Conservation (phyloP, 2,888 invertebrate species). For the Hybos culiciformis region DNA sequence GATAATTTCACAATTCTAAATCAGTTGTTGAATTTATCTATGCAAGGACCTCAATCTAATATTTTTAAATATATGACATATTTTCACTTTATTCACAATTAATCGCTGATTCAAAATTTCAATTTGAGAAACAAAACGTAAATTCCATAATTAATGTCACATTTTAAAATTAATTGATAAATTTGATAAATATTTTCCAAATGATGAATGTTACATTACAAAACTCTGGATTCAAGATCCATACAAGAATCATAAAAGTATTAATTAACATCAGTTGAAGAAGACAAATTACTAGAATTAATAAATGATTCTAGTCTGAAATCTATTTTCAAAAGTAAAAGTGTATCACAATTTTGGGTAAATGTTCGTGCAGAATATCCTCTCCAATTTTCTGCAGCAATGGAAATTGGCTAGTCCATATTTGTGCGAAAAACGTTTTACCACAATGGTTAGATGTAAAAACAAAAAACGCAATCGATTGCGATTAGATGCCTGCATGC, state of each 20-base stretch:
- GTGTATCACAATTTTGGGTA: no score
- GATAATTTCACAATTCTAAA: constrained; percentile 3
- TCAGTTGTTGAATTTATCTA: constrained; percentile 2
- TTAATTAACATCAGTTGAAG: no score
- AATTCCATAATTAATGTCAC: constrained; percentile 5
- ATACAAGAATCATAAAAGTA: no score
- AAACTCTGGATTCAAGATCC: no score
- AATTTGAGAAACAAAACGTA: constrained; percentile 1
- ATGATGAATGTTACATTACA: no score
- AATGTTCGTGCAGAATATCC: no score
- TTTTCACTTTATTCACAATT: constrained; percentile 2
- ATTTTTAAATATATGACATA: constrained; percentile 3
- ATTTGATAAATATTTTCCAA: not conserved
- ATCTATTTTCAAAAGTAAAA: no score
- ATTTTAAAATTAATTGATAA: constrained; percentile 4
- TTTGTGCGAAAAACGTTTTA: no score
- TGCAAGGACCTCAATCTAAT: constrained; percentile 1
- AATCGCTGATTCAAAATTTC: constrained; percentile 1
- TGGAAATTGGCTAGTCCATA: no score
- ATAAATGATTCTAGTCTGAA: no score
- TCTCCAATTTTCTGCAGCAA: not conserved
- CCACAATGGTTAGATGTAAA: not conserved
- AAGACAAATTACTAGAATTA: no score
- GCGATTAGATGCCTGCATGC: not conserved
- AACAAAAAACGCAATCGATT: not conserved